Evolutionary conservation across 2,113 vertebrate species (phyloP).

Genomic region (Mesembrinibis cayennensis): DNA sequence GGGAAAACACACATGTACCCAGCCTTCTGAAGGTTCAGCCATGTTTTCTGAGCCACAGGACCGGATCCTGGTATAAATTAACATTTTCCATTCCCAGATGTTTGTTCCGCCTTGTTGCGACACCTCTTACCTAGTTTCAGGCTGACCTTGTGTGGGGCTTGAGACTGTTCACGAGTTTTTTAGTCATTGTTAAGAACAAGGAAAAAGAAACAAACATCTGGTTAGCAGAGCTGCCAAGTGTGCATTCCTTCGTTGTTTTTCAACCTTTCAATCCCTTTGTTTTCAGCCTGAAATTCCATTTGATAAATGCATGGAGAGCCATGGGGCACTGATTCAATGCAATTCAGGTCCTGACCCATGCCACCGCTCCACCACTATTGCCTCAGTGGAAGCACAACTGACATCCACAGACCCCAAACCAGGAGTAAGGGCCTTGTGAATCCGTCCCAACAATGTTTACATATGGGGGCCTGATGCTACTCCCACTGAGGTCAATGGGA

Average conservation of each 20-base stretch:
- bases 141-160: conserved; percentile 24
- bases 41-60: neutral
- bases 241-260: conserved; percentile 62
- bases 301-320: conserved; percentile 30
- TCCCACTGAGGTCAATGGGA: neutral
- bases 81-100: conserved; percentile 53
- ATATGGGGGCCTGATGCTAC: neutral
- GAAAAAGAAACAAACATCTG: conserved; percentile 68
- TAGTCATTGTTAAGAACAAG: conserved; percentile 55
- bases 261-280: conserved; percentile 60
- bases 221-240: conserved; percentile 65
- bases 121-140: conserved; percentile 63
- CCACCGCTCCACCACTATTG: neutral
- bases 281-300: conserved; percentile 52
- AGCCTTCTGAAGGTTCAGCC: neutral
- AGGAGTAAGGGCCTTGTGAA: neutral
- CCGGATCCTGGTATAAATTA: neutral
- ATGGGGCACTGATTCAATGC: conserved; percentile 28
- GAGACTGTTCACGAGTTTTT: conserved; percentile 53
- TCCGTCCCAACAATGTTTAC: neutral
- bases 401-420: neutral
- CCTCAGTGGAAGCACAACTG: neutral
- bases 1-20: neutral
- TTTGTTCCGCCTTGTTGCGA: neutral
- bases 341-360: neutral